phyloP scores from a whole-genome alignment of 2,113 vertebrate species.

The Eptesicus fuscus region DNA sequence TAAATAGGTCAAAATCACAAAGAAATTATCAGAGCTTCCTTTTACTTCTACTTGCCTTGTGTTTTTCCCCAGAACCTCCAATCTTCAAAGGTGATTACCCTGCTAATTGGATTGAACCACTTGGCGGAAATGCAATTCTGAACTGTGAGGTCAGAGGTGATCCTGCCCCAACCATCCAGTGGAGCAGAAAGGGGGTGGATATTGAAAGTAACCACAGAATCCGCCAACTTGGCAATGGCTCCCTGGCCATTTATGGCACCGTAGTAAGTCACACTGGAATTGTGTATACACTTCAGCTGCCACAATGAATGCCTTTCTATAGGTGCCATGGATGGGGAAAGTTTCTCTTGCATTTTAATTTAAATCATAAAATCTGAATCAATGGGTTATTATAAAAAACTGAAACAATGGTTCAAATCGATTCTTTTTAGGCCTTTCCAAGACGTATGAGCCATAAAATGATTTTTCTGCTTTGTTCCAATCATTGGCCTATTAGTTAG shows the following conservation, averaged over 20 bases:
- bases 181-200: constrained; percentile 91
- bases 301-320: background rate
- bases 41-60: background rate
- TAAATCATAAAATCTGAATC: background rate
- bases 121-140: constrained; percentile 93
- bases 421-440: background rate
- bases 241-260: constrained; percentile 94
- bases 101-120: constrained; percentile 89
- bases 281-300: background rate
- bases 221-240: constrained; percentile 92
- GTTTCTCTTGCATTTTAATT: background rate
- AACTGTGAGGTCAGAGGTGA: constrained; percentile 96
- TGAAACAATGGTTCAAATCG: background rate
- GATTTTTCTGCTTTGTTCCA: background rate
- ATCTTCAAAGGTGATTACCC: constrained; percentile 92
- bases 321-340: background rate
- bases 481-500: background rate
- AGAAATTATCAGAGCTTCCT: background rate
- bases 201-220: constrained; percentile 88
- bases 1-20: background rate
- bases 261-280: constrained; percentile 82
- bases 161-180: constrained; percentile 92
- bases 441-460: background rate
- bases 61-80: constrained; percentile 88
- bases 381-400: background rate